Evolutionary conservation across 2,888 invertebrate species (phyloP).

Genomic region (Chrysolina haemoptera): DNA sequence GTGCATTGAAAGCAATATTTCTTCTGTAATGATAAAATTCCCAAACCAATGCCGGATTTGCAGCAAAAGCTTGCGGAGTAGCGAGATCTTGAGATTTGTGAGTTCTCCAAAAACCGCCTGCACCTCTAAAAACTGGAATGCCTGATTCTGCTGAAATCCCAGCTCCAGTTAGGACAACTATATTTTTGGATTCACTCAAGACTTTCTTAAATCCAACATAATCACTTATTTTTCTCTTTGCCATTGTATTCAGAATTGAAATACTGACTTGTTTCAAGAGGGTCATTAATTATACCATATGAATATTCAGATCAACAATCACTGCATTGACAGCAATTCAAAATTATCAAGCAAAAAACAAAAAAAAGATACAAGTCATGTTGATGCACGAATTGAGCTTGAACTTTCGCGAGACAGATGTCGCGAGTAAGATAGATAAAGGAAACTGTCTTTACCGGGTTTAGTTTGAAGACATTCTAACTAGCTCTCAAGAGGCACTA

Average conservation of each 20-base stretch:
- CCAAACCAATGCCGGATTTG: slow-evolving; percentile 87
- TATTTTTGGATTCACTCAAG: slow-evolving; percentile 72
- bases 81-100: slow-evolving; percentile 79
- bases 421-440: neutral
- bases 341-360: neutral
- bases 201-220: slow-evolving; percentile 73
- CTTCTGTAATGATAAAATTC: slow-evolving; percentile 91
- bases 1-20: slow-evolving; percentile 81
- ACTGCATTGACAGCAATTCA: neutral
- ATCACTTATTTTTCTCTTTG: slow-evolving; percentile 52
- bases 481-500: too few relatives aligned
- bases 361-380: neutral
- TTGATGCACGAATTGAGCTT: neutral
- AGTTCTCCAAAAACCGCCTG: slow-evolving; percentile 87
- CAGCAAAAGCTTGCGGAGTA: slow-evolving; percentile 80
- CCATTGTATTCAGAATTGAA: slow-evolving; percentile 26
- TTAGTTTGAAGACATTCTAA: too few relatives aligned
- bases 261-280: neutral
- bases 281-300: neutral
- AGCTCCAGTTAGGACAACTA: slow-evolving; percentile 91
- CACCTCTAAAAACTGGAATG: slow-evolving; percentile 88
- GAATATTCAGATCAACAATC: neutral
- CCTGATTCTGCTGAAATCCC: slow-evolving; percentile 97
- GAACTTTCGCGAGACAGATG: neutral
- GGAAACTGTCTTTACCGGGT: too few relatives aligned